Percentiles rank a stretch among this genome's conserved stretches.
Conservation (phyloP, 2,888 invertebrate genomes). For the Xanthia icteritia region DNA sequence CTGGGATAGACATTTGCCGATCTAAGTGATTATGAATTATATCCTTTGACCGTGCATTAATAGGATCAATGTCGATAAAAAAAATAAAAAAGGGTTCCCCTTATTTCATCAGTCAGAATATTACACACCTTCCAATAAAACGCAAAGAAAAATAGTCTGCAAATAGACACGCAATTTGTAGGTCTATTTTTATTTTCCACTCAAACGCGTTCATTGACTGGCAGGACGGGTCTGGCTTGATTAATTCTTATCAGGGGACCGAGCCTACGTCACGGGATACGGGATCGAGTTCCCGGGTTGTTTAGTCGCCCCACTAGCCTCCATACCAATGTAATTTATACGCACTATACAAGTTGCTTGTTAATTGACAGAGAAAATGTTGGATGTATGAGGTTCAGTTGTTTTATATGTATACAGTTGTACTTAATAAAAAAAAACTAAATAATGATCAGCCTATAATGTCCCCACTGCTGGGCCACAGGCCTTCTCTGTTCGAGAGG, state of each 20-base stretch:
- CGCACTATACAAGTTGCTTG: conserved; percentile 25
- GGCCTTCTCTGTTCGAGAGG: too few relatives aligned
- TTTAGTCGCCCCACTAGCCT: conserved; percentile 57
- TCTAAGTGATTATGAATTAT: background rate
- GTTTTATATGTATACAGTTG: background rate
- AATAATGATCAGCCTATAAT: background rate
- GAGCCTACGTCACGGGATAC: conserved; percentile 46
- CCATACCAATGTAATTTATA: conserved; percentile 53
- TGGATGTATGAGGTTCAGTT: background rate
- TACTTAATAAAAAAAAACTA: background rate
- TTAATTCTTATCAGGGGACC: conserved; percentile 63
- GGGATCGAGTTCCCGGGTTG: conserved; percentile 46
- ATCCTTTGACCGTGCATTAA: background rate
- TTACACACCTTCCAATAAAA: conserved; percentile 34
- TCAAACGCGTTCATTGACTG: conserved; percentile 55
- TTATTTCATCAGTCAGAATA: conserved; percentile 11
- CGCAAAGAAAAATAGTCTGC: conserved; percentile 18
- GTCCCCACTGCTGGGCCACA: background rate
- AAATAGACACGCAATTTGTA: conserved; percentile 43
- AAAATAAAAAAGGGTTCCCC: background rate
- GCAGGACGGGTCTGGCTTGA: conserved; percentile 55
- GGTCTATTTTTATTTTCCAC: conserved; percentile 53
- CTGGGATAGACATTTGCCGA: too few relatives aligned
- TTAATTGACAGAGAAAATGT: conserved; percentile 40
- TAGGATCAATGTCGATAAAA: background rate